phyloP scores from a whole-genome alignment of 2,888 invertebrate genomes.

The Eupithecia insigniata region DNA sequence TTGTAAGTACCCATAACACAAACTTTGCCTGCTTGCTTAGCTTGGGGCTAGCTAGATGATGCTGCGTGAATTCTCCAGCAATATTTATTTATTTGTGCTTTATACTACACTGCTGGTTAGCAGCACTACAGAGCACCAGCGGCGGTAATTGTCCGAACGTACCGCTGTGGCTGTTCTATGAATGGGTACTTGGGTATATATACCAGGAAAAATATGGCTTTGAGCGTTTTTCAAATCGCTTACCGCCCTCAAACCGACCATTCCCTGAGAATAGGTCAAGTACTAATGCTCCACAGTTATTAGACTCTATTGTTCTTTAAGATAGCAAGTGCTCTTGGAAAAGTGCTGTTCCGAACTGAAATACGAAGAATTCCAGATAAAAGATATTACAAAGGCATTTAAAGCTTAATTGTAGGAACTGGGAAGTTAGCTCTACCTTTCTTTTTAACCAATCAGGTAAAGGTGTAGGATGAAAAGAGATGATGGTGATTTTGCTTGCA shows the following conservation, averaged over 20 bases:
- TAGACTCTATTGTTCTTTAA: slow-evolving; percentile 49
- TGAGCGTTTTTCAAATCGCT: slow-evolving; percentile 2
- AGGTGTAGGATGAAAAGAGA: background rate
- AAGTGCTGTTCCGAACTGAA: slow-evolving; percentile 42
- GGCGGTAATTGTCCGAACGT: no score
- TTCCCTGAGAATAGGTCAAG: slow-evolving; percentile 34
- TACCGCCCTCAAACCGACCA: slow-evolving; percentile 20
- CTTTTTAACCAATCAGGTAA: background rate
- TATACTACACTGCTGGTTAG: no score
- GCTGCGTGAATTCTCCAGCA: no score
- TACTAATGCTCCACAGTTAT: slow-evolving; percentile 50
- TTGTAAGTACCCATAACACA: no score
- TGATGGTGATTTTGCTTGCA: background rate
- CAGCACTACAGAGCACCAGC: no score
- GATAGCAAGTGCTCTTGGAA: slow-evolving; percentile 49
- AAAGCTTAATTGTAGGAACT: slow-evolving; percentile 22
- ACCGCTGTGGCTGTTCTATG: no score
- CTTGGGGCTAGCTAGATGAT: no score
- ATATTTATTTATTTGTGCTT: no score
- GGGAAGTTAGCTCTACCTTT: background rate
- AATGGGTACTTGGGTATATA: no score
- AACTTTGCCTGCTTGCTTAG: no score
- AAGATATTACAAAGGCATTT: slow-evolving; percentile 24
- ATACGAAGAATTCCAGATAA: slow-evolving; percentile 32
- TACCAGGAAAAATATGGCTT: background rate